phyloP scores from a whole-genome alignment of 2,888 invertebrate genomes.

The Galerucella pusilla region DNA sequence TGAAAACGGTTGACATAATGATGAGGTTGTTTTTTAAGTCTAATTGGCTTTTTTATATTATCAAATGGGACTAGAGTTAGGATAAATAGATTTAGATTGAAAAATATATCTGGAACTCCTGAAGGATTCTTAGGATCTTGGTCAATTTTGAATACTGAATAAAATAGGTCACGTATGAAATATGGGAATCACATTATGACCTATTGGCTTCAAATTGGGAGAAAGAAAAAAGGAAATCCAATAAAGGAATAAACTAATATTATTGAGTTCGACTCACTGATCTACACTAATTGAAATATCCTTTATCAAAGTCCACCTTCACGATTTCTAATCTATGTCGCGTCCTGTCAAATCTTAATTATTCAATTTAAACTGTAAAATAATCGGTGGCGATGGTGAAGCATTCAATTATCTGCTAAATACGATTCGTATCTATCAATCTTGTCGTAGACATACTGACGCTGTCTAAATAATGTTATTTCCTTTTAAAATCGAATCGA shows the following conservation, averaged over 20 bases:
- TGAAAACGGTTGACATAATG: constrained; percentile 6
- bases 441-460: constrained; percentile 15
- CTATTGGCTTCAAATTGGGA: constrained; percentile 22
- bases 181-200: constrained; percentile 25
- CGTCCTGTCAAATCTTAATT: neutral
- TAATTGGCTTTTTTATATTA: constrained; percentile 18
- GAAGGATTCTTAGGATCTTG: too few species aligned
- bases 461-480: constrained; percentile 14
- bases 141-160: neutral
- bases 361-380: neutral
- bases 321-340: too few species aligned
- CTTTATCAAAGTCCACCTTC: too few species aligned
- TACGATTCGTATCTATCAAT: constrained; percentile 7
- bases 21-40: neutral
- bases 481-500: constrained; percentile 9
- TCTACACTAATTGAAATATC: neutral
- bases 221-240: constrained; percentile 25
- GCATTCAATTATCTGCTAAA: neutral
- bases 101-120: too few species aligned
- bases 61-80: neutral
- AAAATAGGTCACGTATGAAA: constrained; percentile 32
- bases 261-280: neutral
- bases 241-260: constrained; percentile 14
- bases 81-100: too few species aligned
- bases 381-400: neutral